phyloP scores from a whole-genome alignment of 2,888 invertebrate species.

The Chaitophorus viminalis region DNA sequence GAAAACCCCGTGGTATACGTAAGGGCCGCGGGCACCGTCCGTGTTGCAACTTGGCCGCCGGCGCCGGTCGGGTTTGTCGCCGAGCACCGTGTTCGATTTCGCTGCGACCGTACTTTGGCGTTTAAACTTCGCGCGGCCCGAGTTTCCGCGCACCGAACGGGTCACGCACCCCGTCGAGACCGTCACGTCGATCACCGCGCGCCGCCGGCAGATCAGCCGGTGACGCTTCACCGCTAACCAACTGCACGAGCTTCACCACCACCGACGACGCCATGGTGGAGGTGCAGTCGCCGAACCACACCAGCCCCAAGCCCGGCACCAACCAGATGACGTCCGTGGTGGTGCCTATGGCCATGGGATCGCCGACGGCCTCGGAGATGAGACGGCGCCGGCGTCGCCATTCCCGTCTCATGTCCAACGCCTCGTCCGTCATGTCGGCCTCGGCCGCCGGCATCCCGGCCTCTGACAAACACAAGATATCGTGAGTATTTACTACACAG shows the following conservation, averaged over 20 bases:
- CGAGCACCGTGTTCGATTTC: neutral
- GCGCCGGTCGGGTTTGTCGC: neutral
- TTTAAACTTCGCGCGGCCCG: too few relatives aligned
- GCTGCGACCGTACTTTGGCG: too few relatives aligned
- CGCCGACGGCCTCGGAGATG: constrained; percentile 14
- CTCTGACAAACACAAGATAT: constrained; percentile 38
- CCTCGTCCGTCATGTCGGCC: constrained; percentile 10
- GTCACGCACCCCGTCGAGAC: neutral
- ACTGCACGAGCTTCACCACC: neutral
- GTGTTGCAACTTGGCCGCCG: neutral
- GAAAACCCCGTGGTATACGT: neutral
- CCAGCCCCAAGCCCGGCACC: neutral
- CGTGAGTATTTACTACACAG: constrained; percentile 28
- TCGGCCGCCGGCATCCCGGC: constrained; percentile 5
- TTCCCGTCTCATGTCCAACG: constrained; percentile 33
- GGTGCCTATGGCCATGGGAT: neutral
- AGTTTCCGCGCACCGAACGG: too few relatives aligned
- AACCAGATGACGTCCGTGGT: neutral
- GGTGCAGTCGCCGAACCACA: neutral
- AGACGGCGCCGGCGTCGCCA: neutral
- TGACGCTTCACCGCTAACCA: neutral
- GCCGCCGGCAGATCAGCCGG: too few relatives aligned
- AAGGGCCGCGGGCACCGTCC: neutral
- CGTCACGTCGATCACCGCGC: neutral
- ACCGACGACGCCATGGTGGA: neutral